These are phyloP conservation scores for Agonopterix alstromeriana DNA, from an alignment of 2,888 invertebrate genomes.

Conservation along the genomic window DNA sequence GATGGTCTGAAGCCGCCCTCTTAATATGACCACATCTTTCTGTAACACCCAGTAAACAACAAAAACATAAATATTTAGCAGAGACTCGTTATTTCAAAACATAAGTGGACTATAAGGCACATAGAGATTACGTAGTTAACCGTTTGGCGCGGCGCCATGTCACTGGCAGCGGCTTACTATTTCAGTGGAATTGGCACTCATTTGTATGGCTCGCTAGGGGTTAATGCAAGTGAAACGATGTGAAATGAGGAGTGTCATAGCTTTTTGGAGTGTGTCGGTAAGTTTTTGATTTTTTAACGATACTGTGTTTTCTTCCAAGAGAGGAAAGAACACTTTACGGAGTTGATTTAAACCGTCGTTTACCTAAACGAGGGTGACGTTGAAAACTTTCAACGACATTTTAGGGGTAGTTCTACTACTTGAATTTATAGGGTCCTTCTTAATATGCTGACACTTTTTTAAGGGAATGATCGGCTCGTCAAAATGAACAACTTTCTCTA, in stretches of 20 bases:
- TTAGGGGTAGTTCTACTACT: too few species aligned
- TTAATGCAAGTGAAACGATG: background rate
- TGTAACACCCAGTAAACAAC: background rate
- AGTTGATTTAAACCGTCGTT: too few species aligned
- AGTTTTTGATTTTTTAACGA: background rate
- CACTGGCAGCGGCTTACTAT: slow-evolving; percentile 30
- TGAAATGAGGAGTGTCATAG: background rate
- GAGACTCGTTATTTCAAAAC: background rate
- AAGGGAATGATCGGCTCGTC: too few species aligned
- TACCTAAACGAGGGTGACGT: too few species aligned
- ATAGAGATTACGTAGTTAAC: slow-evolving; percentile 24
- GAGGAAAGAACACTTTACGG: too few species aligned
- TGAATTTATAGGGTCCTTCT: too few species aligned
- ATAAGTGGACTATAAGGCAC: slow-evolving; percentile 4
- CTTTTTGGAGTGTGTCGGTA: background rate
- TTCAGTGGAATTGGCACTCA: slow-evolving; percentile 42
- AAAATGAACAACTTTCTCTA: too few species aligned
- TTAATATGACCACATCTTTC: too few species aligned
- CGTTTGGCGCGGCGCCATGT: slow-evolving; percentile 42
- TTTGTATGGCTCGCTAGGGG: slow-evolving; percentile 23
- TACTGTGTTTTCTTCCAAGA: too few species aligned
- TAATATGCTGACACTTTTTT: too few species aligned
- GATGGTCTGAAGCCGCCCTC: too few species aligned
- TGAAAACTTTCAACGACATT: too few species aligned
- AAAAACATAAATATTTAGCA: background rate